These are phyloP conservation scores for Drosophila pegasa DNA, from an alignment of 2,888 invertebrate species.

Conservation along the genomic window DNA sequence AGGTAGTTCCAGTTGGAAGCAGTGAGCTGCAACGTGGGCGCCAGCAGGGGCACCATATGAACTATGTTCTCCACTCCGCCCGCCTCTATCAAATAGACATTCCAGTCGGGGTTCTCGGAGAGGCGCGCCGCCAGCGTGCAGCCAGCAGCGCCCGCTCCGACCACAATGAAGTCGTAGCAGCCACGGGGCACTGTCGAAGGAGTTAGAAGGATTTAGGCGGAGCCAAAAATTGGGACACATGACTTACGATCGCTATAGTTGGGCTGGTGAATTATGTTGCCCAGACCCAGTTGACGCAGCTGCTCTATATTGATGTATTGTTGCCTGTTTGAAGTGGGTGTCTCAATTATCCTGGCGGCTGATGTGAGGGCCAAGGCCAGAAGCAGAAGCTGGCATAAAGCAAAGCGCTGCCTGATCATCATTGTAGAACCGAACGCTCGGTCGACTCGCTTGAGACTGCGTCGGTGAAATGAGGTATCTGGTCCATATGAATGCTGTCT, in stretches of 20 bases:
- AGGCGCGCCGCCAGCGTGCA: slow-evolving; percentile 85
- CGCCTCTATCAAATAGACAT: slow-evolving; percentile 86
- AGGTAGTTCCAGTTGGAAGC: slow-evolving; percentile 90
- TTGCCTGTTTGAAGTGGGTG: neutral
- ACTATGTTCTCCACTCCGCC: slow-evolving; percentile 85
- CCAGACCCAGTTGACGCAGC: slow-evolving; percentile 63
- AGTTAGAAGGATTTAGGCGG: neutral
- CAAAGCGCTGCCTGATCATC: slow-evolving; percentile 28
- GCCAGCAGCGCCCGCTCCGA: slow-evolving; percentile 94
- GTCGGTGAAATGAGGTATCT: slow-evolving; percentile 31
- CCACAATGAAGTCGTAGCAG: slow-evolving; percentile 92
- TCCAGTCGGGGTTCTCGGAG: slow-evolving; percentile 85
- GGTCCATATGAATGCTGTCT: slow-evolving; percentile 38
- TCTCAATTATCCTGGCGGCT: slow-evolving; percentile 2
- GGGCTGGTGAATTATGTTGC: slow-evolving; percentile 68
- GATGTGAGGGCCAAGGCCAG: slow-evolving; percentile 14
- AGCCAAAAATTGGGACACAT: neutral
- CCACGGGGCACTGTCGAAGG: slow-evolving; percentile 87
- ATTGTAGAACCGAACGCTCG: slow-evolving; percentile 42
- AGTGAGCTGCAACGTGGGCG: slow-evolving; percentile 81
- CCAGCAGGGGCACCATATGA: slow-evolving; percentile 81
- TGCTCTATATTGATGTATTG: slow-evolving; percentile 35
- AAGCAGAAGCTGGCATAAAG: slow-evolving; percentile 3
- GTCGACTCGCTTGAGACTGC: slow-evolving; percentile 43
- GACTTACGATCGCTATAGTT: slow-evolving; percentile 78